Evolutionary conservation across 2,113 vertebrate genomes (phyloP), one percentile per base, ranked within the genome.

Genomic region (Leptobrachium ailaonicum): DNA sequence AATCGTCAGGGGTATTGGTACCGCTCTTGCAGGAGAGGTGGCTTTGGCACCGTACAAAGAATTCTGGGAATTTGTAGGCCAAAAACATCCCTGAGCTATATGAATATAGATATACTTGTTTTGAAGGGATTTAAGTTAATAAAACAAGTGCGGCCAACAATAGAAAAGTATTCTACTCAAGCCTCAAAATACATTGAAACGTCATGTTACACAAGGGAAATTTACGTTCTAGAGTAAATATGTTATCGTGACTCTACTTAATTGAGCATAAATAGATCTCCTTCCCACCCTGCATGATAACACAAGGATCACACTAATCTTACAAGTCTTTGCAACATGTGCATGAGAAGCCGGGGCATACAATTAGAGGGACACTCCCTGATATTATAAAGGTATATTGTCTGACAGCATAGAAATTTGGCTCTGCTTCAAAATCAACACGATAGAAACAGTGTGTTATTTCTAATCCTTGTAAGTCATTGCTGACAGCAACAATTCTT

Each of bases 281-380:
- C 66, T 80, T 80, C 78, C 78, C 78, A 80, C 78, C 71, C 78
- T 80, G 63, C 78, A 66, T 66, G 77, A 79, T 79, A 73, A 79
- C 62, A 73, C 41, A 32, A 32, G 77, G 77, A 80, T 80, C 66
- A 73, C 60, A 53, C 71, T 68, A 80, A 73, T 74, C 78, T 62
- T 80, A 47, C 73, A 66, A 32, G 78, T 45, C 71, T 80, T 9
- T 73, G n/a, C 78, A 74, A 32, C 71, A 71, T 32, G 47, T 73
- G 71, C 71, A 32, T 47, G 71, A 63, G 63, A 80, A 80, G 78
- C 41, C 71, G 73, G 78, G 40, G 63, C 73, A 67, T 67, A 60
- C 71, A 73, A 80, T 80, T 80, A 74, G 50, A 44, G 41, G 10
- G 71, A 32, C 78, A 80, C 78, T 80, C 78, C 78, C 78, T 74